Base-by-base conservation (phyloP, 1,140 invertebrate species). In the Tetragnatha versicolor region DNA sequence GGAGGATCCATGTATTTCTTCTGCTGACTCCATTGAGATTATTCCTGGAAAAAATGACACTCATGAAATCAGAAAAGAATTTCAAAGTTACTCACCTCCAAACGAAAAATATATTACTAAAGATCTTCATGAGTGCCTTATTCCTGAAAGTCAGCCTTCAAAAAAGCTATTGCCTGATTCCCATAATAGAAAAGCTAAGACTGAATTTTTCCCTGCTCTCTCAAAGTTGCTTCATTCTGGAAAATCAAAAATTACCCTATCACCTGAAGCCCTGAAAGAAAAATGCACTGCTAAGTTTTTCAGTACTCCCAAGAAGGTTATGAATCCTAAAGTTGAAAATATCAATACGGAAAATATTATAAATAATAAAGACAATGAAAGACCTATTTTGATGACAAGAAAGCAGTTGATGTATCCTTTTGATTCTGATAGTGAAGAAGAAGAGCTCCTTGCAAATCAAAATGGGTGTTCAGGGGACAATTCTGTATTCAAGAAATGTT, bases 381-480 rank as follows among this genome's bases (percentile, higher is more conserved):
- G 37, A 9, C 76, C 63, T 3, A 68, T 80, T 81, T 86, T 95
- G 82, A 95, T 95, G 93, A 94, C 93, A 2, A 89, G 93, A 79
- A 91, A 93, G 70, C 93, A 96, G 86, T 88, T 94, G 70, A 92
- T 91, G 17, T 94, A 96, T 88, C 94, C 94, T 2, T 95, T 96
- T 87, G 94, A 93, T 55, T 95, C 93, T 58, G 93, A 96, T 84
- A 93, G 95, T 35, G 94, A 96, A 82, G 93, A 94, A 65, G 92
- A 93, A 55, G 84, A 80, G 80, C 76, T 65, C 79, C 60, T 79
- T 76, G 79, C 55, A 39, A 20, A 22, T 31, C 70, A 80, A 35
- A 73, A 37, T 76, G n/a, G 35, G 20, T 17, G 53, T 45, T 33
- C 66, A 22, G 20, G 12, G 7, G 37, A 39, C 6, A 20, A 25